A percentile compares a stretch with the other conserved stretches of the same genome.
Evolutionary conservation across 2,888 invertebrate genomes (phyloP).

Genomic region (Caenorhabditis sp.): DNA sequence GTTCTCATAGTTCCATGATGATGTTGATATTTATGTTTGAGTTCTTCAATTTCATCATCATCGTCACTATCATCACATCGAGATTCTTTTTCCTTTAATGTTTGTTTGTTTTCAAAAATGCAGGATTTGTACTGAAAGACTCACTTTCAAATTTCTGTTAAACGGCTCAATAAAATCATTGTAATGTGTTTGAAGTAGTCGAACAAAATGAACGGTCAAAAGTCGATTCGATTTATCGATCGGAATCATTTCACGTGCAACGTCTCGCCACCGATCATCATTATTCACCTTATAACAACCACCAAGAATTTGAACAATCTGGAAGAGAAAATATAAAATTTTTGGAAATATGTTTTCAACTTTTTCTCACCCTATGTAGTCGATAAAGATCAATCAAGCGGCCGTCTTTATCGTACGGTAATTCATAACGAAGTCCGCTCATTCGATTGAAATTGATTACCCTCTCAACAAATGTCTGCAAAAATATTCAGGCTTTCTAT

Average conservation of each 20-base stretch:
- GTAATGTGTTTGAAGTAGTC: slow-evolving; percentile 23
- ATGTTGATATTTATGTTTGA: slow-evolving; percentile 37
- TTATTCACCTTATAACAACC: slow-evolving; percentile 49
- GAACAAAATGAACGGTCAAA: slow-evolving; percentile 18
- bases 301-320: slow-evolving; percentile 38
- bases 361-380: slow-evolving; percentile 25
- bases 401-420: slow-evolving; percentile 26
- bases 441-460: slow-evolving; percentile 31
- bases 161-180: slow-evolving; percentile 27
- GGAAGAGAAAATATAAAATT: slow-evolving; percentile 1
- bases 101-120: background rate
- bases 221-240: slow-evolving; percentile 14
- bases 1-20: slow-evolving; percentile 35
- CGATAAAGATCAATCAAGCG: slow-evolving; percentile 25
- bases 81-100: background rate
- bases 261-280: slow-evolving; percentile 80
- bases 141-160: slow-evolving; percentile 26
- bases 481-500: background rate
- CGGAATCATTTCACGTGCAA: slow-evolving; percentile 52
- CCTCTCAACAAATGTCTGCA: slow-evolving; percentile 31
- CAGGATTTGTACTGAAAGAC: background rate
- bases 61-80: slow-evolving; percentile 24
- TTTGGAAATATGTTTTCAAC: no score
- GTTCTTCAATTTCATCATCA: slow-evolving; percentile 31
- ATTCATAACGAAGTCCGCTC: slow-evolving; percentile 19